phyloP scores from a whole-genome alignment of 2,113 vertebrate species.

The Aleadryas rufinucha region DNA sequence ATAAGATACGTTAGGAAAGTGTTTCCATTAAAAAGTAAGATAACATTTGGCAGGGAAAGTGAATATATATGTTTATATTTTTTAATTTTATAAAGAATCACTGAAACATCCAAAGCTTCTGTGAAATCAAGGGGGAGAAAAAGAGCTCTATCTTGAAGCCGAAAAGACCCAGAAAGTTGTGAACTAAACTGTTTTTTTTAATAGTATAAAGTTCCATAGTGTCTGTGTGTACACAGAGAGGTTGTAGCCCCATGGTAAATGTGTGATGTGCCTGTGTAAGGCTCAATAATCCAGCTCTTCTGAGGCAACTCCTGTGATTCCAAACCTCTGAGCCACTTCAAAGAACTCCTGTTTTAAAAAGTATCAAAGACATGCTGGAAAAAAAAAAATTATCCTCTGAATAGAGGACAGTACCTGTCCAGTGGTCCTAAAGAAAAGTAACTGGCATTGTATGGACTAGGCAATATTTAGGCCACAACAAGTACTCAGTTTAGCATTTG shows the following conservation, averaged over 20 bases:
- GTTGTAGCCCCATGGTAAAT: neutral
- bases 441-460: neutral
- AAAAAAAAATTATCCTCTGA: neutral
- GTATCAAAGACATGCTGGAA: slow-evolving; percentile 15
- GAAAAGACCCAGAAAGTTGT: neutral
- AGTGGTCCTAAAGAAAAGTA: neutral
- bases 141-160: neutral
- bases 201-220: neutral
- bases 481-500: neutral
- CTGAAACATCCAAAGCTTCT: neutral
- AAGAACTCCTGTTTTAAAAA: slow-evolving; percentile 35
- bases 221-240: neutral
- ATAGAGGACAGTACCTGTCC: neutral
- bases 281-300: slow-evolving; percentile 34
- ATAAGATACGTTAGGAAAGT: neutral
- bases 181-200: neutral
- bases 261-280: neutral
- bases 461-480: slow-evolving; percentile 31
- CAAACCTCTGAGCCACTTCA: slow-evolving; percentile 52
- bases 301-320: slow-evolving; percentile 9
- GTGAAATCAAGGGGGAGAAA: neutral
- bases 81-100: neutral
- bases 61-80: neutral
- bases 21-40: neutral
- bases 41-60: neutral